Conservation (phyloP, 2,888 invertebrate species). For the Oscheius sp. region DNA sequence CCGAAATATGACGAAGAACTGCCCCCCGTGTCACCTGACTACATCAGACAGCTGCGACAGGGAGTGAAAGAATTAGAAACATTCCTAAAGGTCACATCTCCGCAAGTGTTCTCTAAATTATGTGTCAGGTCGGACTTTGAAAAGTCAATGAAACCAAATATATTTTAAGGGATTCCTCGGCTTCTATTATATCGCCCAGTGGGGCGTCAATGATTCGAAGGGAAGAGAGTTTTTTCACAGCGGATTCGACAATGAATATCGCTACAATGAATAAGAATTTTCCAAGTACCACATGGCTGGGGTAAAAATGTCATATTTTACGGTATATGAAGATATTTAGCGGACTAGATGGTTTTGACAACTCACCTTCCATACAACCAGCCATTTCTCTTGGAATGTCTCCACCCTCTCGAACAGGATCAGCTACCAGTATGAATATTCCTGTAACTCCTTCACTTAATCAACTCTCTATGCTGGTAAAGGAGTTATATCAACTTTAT, state of each 20-base stretch:
- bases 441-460: conserved; percentile 25
- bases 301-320: conserved; percentile 22
- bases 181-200: not conserved
- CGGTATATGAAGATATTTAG: conserved; percentile 1
- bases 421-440: conserved; percentile 26
- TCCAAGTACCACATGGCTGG: conserved; percentile 56
- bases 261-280: conserved; percentile 52
- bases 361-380: conserved; percentile 49
- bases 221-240: conserved; percentile 63
- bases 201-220: conserved; percentile 34
- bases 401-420: conserved; percentile 37
- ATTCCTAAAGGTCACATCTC: conserved; percentile 48
- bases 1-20: conserved; percentile 56
- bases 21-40: conserved; percentile 56
- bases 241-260: conserved; percentile 52
- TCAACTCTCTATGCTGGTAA: conserved; percentile 24
- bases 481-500: not conserved
- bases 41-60: conserved; percentile 43
- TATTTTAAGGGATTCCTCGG: conserved; percentile 12
- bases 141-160: not conserved
- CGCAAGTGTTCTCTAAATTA: conserved; percentile 39
- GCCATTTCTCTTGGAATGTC: conserved; percentile 43
- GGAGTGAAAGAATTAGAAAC: conserved; percentile 45
- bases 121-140: conserved; percentile 15
- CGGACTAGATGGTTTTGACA: conserved; percentile 56